Base-by-base conservation (phyloP, 2,888 invertebrate species). In the Tachina lurida region DNA sequence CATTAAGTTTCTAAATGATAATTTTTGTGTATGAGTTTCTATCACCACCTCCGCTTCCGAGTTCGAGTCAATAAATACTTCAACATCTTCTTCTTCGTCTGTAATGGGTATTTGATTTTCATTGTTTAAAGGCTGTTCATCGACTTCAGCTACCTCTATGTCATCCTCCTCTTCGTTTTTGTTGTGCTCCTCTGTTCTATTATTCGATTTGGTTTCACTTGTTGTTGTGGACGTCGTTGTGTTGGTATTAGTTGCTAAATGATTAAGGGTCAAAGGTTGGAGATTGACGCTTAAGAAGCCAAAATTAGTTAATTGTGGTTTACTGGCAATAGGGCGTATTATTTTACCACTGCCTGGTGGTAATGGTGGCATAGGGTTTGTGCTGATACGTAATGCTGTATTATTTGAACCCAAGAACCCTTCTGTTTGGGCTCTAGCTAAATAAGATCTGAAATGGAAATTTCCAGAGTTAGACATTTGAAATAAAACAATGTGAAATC, bases 281-380 rank as follows among this genome's bases (percentile, higher is more conserved):
- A 79, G 83, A 41, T 13, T 89, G 31, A 91, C 87, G 45, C 92
- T 90, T 52, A 93, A 85, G 87, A 93, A 93, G 52, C 92, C 91
- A 49, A 92, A 90, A 84, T 91, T 91, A 0, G 91, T 89, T 82
- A 91, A 70, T 52, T 91, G 90, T 5, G 93, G 92, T 77, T 93
- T 93, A 88, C 94, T 94, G 0, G 94, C 93, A 54, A 95, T 94
- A 54, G 95, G 95, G 86, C 95, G 94, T 86, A 95, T 93, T 56
- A 94, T 92, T 89, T 93, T 93, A 22, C 77, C 84, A 74, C 81
- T 65, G 78, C 43, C 65, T 45, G 70, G 45, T 9, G 84, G 13
- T 19, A 17, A 17, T 17, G 5, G 19, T n/a, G 13, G 31, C 13
- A 45, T 45, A n/a, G 75, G 62, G 47, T 43, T 77, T 87, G 10